Evolutionary conservation across 2,113 vertebrate species (phyloP).

Genomic region (Pyxicephalus adspersus): DNA sequence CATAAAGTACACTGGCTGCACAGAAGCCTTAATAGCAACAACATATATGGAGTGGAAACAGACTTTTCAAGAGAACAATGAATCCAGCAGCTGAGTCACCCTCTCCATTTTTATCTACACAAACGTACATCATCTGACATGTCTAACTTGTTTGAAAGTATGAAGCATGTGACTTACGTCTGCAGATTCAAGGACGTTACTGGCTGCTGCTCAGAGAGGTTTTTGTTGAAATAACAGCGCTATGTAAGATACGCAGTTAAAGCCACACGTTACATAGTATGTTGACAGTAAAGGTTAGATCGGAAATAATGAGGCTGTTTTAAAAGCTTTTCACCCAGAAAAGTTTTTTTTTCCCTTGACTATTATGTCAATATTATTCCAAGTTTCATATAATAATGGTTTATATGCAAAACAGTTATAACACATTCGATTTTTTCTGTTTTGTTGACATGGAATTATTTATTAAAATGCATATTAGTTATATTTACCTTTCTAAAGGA

Average conservation of each 20-base stretch:
- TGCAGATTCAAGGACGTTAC: slow-evolving; percentile 34
- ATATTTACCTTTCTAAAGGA: too few species aligned
- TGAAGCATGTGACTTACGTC: slow-evolving; percentile 30
- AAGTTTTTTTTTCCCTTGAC: too few species aligned
- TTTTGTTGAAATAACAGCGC: background rate
- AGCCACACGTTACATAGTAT: slow-evolving; percentile 17
- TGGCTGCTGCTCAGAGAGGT: background rate
- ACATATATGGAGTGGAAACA: slow-evolving; percentile 34
- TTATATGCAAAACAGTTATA: slow-evolving; percentile 1
- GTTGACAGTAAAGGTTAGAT: background rate
- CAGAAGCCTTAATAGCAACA: slow-evolving; percentile 9
- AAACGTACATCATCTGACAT: slow-evolving; percentile 25
- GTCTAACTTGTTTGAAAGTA: slow-evolving; percentile 20
- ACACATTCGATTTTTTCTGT: background rate
- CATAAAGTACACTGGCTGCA: background rate
- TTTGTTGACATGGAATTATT: too few species aligned
- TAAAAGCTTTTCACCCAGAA: background rate
- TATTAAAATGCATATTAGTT: too few species aligned
- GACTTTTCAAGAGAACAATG: slow-evolving; percentile 10
- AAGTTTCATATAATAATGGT: too few species aligned
- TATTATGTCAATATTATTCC: too few species aligned
- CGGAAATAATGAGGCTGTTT: background rate
- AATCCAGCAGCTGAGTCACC: slow-evolving; percentile 33
- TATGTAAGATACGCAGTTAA: background rate
- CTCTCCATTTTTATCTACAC: slow-evolving; percentile 29